Evolutionary conservation across 1,140 invertebrate genomes (phyloP).

Genomic region (Anadara kagoshimensis): DNA sequence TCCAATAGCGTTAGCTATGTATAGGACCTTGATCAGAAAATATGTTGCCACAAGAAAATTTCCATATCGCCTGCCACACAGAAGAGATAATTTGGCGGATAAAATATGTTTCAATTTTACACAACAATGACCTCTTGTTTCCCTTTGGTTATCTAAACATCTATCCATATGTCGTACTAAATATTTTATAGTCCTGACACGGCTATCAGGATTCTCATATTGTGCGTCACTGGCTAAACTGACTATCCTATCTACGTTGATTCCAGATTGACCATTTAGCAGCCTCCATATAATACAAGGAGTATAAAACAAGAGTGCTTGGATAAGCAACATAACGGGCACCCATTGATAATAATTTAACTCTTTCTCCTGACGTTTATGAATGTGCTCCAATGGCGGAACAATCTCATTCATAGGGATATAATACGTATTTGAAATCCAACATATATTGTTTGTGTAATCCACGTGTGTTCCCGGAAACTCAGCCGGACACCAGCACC

Average conservation of each 20-base stretch:
- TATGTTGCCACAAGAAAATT: conserved; percentile 76
- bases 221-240: conserved; percentile 61
- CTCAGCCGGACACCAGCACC: conserved; percentile 68
- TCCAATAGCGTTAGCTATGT: conserved; percentile 76
- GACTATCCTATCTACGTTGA: conserved; percentile 71
- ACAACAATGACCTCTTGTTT: conserved; percentile 67
- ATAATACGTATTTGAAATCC: conserved; percentile 75
- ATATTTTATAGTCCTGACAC: conserved; percentile 70
- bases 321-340: conserved; percentile 76
- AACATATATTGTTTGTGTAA: conserved; percentile 73
- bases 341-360: conserved; percentile 78
- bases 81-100: conserved; percentile 66
- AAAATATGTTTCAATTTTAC: conserved; percentile 66
- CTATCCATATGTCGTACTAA: conserved; percentile 72
- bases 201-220: conserved; percentile 68
- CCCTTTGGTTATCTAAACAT: conserved; percentile 71
- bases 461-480: conserved; percentile 74
- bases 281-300: conserved; percentile 78
- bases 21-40: conserved; percentile 75
- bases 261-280: conserved; percentile 75
- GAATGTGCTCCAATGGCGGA: conserved; percentile 47
- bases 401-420: conserved; percentile 65
- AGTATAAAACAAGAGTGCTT: conserved; percentile 77
- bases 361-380: conserved; percentile 60
- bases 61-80: conserved; percentile 74